Base-by-base conservation (phyloP, 2,888 invertebrate genomes). In the Polydrusus cervinus region DNA sequence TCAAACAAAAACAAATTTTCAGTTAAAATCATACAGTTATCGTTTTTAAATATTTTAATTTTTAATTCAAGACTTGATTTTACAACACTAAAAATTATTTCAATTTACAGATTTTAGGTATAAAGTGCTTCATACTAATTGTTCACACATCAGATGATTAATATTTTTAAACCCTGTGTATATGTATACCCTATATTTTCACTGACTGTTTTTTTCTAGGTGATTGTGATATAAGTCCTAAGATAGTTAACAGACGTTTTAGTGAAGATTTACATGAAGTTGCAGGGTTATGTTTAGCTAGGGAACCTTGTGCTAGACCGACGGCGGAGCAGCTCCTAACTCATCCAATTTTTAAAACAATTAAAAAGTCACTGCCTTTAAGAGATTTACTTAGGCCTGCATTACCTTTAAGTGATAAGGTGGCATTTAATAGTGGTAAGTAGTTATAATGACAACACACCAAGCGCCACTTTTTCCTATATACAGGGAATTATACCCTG, bases 241-340 rank as follows among this genome's bases (percentile, higher is more conserved):
- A 16, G 86, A 71, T 91, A 88, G 87, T 89, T 0, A 87, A 89
- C 65, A 88, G 95, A 73, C 90, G 90, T 79, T 94, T 96, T 78
- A 91, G 93, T 2, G 92, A 93, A 79, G 88, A 91, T 80, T 94
- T 96, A 86, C 96, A 97, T 85, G 91, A 93, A 79, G 89, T 96
- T 82, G 91, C 93, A 67, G 93, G 94, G 80, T 86, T 92, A 76
- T 93, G 95, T 82, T 87, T 95, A 80, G 91, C 92, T 82, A 90
- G 91, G 77, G 92, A 93, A 76, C 91, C 94, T 0, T 87, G 88
- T n/a, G 89, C 90, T 83, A 89, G 95, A 64, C 95, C 95, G 61
- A 89, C 91, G 7, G 92, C 94, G 2, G 87, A 89, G 0, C 93
- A 94, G 82, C 87, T 96, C 61, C 86, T 94, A 75, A 89, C 88